Conservation (phyloP, 2,888 invertebrate species). For the Melinaea menophilus region DNA sequence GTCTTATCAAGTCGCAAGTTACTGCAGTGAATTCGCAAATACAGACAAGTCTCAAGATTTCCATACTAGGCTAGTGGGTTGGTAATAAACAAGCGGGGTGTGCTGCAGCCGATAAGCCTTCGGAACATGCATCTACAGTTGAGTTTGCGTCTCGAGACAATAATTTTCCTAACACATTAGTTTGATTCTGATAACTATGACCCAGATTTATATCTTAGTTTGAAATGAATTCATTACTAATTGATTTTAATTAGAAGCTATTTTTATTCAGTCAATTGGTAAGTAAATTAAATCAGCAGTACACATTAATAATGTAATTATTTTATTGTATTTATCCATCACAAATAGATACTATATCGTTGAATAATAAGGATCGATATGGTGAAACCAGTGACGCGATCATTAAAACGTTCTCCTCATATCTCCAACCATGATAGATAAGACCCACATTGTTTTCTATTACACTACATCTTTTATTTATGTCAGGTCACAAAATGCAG, state of each 20-base stretch:
- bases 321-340: too few relatives aligned
- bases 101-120: conserved; percentile 68
- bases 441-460: conserved; percentile 54
- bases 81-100: conserved; percentile 72
- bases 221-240: conserved; percentile 1
- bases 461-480: conserved; percentile 52
- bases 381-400: conserved; percentile 5
- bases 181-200: conserved; percentile 5
- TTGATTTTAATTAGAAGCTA: background rate
- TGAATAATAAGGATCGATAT: background rate
- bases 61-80: conserved; percentile 54
- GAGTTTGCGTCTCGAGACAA: conserved; percentile 25
- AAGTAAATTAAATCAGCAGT: too few relatives aligned
- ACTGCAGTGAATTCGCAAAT: conserved; percentile 23
- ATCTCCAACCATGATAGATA: conserved; percentile 47
- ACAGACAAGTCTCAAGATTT: conserved; percentile 37
- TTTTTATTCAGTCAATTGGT: background rate
- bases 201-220: conserved; percentile 1
- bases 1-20: conserved; percentile 12
- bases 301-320: too few relatives aligned
- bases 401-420: conserved; percentile 27
- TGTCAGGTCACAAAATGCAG: conserved; percentile 58
- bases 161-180: conserved; percentile 5
- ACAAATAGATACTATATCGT: background rate
- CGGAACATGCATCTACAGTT: conserved; percentile 35